These are phyloP conservation scores for Bimastos eiseni DNA, from an alignment of 2,888 invertebrate species.

Conservation along the genomic window DNA sequence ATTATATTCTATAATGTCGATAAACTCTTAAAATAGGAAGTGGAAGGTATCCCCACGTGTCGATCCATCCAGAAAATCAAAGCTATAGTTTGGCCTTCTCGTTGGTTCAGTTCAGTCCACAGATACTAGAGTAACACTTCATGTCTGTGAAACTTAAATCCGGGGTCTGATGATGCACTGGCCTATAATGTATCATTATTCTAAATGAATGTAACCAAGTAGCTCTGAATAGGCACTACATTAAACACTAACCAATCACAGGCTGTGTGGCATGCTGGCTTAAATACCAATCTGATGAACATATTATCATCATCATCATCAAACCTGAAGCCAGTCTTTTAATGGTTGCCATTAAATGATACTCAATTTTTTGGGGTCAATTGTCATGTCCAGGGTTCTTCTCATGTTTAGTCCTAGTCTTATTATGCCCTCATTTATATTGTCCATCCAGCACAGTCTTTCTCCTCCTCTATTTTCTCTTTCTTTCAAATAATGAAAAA, in stretches of 20 bases:
- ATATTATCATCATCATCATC: too few species aligned
- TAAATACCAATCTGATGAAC: neutral
- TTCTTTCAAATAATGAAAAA: neutral
- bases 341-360: too few species aligned
- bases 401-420: too few species aligned
- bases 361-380: too few species aligned
- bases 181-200: constrained; percentile 8
- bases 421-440: too few species aligned
- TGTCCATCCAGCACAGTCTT: too few species aligned
- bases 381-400: too few species aligned
- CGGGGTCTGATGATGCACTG: neutral
- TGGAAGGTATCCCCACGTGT: neutral
- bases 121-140: neutral
- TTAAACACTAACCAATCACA: neutral
- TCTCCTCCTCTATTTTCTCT: too few species aligned
- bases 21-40: neutral
- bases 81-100: neutral
- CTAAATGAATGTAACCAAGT: neutral
- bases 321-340: too few species aligned
- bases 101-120: neutral
- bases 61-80: neutral
- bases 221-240: neutral
- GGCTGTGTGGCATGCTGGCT: neutral
- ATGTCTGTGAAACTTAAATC: neutral
- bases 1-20: neutral